Base-by-base conservation (phyloP, 2,797 vertebrate genomes). In the Atherinosoma microstoma region DNA sequence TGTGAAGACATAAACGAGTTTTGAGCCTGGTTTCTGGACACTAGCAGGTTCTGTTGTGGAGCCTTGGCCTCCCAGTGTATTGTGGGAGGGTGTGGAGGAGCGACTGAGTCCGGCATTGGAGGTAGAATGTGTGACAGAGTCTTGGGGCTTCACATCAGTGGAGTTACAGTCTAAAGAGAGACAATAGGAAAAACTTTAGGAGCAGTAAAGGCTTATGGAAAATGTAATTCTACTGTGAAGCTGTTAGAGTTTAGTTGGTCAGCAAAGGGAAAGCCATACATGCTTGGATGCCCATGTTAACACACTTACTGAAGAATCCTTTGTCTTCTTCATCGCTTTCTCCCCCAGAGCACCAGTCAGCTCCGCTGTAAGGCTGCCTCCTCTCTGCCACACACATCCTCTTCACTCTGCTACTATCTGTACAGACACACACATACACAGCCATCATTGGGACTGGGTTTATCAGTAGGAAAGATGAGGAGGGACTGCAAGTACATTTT, bases 1-100 rank as follows among this genome's bases (percentile, higher is more conserved):
- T 90, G 98, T 98, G 93, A 99, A 99, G 91, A 99, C 98, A 57
- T 99, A 99, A 84, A 98, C 97, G 68, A 98, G 95, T 95, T 98
- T 98, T 87, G 97, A 94, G 84, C 95, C 96, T 69, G 95, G 94
- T 95, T 99, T 99, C 92, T 97, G 97, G 71, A 95, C 94, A 47
- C 95, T 94, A 61, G 94, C 84, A 69, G 97, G 93, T 86, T 99
- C 98, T 67, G 97, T 92, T 80, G 94, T 89, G 70, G 96, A 90
- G 85, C 96, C 95, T 78, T 94, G 95, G 70, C 96, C 96, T 89
- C 96, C 97, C 76, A 95, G 77, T 74, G 94, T 81, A 92, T 94
- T 96, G 85, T 98, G 98, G 86, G 97, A 97, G 70, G 97, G 98
- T 3, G 97, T 98, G 92, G 98, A 97, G 93, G 97, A 97, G 91